Evolutionary conservation across 1,140 invertebrate genomes (phyloP), one percentile per base, ranked within the genome.

Genomic region (Drosophila erecta): DNA sequence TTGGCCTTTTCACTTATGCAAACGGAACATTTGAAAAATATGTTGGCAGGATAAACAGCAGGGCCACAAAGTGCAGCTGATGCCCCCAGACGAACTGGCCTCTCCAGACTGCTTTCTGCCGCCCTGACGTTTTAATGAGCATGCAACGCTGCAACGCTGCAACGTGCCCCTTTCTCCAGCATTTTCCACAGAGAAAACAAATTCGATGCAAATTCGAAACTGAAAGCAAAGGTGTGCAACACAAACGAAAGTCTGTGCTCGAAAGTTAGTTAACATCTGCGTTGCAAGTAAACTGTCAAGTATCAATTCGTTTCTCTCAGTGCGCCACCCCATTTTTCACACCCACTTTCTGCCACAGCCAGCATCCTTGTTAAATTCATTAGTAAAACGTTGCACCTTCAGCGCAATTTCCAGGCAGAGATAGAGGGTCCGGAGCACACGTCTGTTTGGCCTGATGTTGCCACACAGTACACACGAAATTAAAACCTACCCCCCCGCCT

Each of bases 381-480:
- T 89, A 89, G 84, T 77, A 84, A 89, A 86, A 77, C 85, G 79
- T 89, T 89, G 84, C 84, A 89, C 84, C 84, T 76, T 89, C 84
- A 80, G 73, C 75, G 71, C 61, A 69, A 72, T 55, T 38, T 53
- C 15, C 15, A 49, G 53, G 30, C 30, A 41, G 24, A 54, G 49
- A 58, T 46, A 35, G 38, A 44, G 56, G 62, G 49, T 35, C 15
- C 50, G 56, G 14, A 61, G 60, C 80, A 80, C 81, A 84, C 81
- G 81, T 85, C 79, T 78, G 81, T 85, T 87, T 74, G 78, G 64
- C 81, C 84, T 87, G 83, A 87, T 85, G 81, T 87, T 85, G 81
- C 81, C 83, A 74, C 72, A 75, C 44, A 66, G 66, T 41, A 69
- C 74, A 85, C 73, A 89, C 73, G 76, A 89, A 89, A 87, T 87